Evolutionary conservation across 2,888 invertebrate species (phyloP).

Genomic region (Parascotia fuliginaria): DNA sequence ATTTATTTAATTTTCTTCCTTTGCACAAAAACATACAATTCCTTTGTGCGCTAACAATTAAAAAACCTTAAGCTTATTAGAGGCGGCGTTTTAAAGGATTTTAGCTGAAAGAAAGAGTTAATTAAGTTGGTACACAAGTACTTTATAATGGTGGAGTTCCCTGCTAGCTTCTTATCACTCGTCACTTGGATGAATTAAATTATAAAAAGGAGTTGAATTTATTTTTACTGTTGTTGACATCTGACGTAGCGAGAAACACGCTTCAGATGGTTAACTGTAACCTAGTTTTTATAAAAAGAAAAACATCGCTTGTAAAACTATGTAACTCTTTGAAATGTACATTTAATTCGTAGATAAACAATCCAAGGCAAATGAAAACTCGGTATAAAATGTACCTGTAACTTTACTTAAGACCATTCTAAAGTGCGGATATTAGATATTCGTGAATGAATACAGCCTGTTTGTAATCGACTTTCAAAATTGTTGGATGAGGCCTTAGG

Average conservation of each 20-base stretch:
- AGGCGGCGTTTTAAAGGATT: conserved; percentile 43
- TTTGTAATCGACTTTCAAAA: no score
- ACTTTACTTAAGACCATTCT: no score
- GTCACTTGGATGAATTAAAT: conserved; percentile 56
- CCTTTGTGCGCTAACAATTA: conserved; percentile 19
- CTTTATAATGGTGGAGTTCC: conserved; percentile 28
- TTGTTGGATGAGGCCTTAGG: no score
- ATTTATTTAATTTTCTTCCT: conserved; percentile 3
- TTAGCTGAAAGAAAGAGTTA: conserved; percentile 45
- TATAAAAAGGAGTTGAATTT: conserved; percentile 47
- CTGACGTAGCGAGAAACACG: conserved; percentile 29
- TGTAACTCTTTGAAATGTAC: no score
- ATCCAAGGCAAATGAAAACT: no score
- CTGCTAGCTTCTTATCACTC: conserved; percentile 43
- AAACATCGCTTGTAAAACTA: no score
- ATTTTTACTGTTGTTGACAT: conserved; percentile 30
- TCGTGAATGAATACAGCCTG: no score
- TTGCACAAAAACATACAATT: conserved; percentile 2
- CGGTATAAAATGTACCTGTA: no score
- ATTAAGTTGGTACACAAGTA: conserved; percentile 46
- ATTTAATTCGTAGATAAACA: no score
- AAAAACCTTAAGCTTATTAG: conserved; percentile 35
- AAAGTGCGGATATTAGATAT: no score
- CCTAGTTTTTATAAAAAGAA: not conserved
- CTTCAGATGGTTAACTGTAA: conserved; percentile 24